Percentiles rank a stretch among this genome's conserved stretches.
These are phyloP conservation scores for Eriosoma lanigerum DNA, from an alignment of 1,140 invertebrate species.

Conservation along the genomic window DNA sequence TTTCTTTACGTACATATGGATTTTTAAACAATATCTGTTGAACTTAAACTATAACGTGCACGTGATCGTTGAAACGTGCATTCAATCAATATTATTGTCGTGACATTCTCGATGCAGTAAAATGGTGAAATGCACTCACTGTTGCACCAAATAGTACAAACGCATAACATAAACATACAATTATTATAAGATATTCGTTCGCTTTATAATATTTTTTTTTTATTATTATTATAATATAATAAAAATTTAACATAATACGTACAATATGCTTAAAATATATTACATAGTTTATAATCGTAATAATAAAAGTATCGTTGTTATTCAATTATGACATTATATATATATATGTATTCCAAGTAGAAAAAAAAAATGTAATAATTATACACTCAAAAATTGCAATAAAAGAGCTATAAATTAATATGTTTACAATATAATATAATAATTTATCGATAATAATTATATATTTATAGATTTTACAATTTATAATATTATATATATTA, in stretches of 20 bases:
- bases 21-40: too few species aligned
- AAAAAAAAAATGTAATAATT: slow-evolving; percentile 27
- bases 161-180: too few species aligned
- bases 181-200: not conserved
- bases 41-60: too few species aligned
- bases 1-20: too few species aligned
- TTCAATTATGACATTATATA: slow-evolving; percentile 10
- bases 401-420: slow-evolving; percentile 37
- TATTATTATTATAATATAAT: slow-evolving; percentile 21
- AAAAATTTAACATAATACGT: slow-evolving; percentile 45
- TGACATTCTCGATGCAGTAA: not conserved
- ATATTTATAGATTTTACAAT: too few species aligned
- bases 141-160: too few species aligned
- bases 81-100: not conserved
- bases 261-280: slow-evolving; percentile 18
- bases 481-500: not conserved
- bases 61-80: not conserved
- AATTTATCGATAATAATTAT: too few species aligned
- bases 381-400: slow-evolving; percentile 16
- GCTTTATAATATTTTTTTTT: slow-evolving; percentile 44
- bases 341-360: not conserved
- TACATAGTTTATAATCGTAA: slow-evolving; percentile 19
- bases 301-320: slow-evolving; percentile 27
- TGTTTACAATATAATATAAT: slow-evolving; percentile 32
- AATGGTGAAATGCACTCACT: not conserved